These are phyloP conservation scores for Agrochola litura DNA, from an alignment of 2,888 invertebrate genomes.

Conservation along the genomic window DNA sequence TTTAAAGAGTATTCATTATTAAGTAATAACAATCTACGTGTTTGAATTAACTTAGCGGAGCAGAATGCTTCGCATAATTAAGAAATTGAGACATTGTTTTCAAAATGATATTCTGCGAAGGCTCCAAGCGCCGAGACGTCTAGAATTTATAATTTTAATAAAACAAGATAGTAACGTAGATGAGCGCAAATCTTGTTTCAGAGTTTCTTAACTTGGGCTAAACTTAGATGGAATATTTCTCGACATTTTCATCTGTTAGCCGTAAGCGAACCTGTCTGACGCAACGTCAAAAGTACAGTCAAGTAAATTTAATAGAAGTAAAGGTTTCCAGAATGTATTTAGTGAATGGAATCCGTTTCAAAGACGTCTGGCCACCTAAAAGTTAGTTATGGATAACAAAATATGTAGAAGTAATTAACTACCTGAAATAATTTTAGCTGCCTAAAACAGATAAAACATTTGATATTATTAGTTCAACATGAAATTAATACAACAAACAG, in stretches of 20 bases:
- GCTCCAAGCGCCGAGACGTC: slow-evolving; percentile 6
- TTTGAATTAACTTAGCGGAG: slow-evolving; percentile 13
- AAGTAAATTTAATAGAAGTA: slow-evolving; percentile 14
- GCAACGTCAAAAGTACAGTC: slow-evolving; percentile 13
- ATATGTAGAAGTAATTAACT: background rate
- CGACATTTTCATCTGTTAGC: slow-evolving; percentile 10
- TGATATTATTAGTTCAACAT: background rate
- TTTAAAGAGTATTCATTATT: slow-evolving; percentile 13
- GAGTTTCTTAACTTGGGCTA: slow-evolving; percentile 20
- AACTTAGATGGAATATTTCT: slow-evolving; percentile 41
- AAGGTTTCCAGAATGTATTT: background rate
- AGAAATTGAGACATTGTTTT: slow-evolving; percentile 47
- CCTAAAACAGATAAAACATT: background rate
- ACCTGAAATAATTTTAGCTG: background rate
- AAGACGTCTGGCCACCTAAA: background rate
- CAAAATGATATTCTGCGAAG: slow-evolving; percentile 30
- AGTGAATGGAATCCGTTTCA: slow-evolving; percentile 9
- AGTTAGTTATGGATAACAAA: background rate
- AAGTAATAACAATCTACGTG: slow-evolving; percentile 15
- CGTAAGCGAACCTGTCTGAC: slow-evolving; percentile 12
- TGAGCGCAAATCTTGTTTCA: slow-evolving; percentile 33
- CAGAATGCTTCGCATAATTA: slow-evolving; percentile 19
- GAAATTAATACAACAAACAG: slow-evolving; percentile 5
- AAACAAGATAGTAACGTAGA: slow-evolving; percentile 31
- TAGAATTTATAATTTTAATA: slow-evolving; percentile 58